Base-by-base conservation (phyloP, 1,140 invertebrate genomes). In the Heliothis virescens region DNA sequence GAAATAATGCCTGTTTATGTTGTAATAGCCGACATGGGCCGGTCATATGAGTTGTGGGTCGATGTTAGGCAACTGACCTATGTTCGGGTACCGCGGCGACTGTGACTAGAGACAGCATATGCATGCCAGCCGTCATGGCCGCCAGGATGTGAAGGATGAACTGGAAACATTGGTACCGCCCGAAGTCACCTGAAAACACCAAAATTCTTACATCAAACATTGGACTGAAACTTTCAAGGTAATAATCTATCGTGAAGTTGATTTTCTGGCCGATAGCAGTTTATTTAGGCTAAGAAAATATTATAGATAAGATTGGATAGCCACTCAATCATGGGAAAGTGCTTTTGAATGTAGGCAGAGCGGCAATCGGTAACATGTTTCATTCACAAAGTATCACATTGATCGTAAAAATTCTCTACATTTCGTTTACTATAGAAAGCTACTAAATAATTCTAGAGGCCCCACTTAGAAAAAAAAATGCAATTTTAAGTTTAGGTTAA, bases 21-120 rank as follows among this genome's bases (percentile, higher is more conserved):
- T 21, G n/a, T 50, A 5, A 16, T 7, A 11, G 12, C 47, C 34
- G 1, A 18, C 18, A 52, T 21, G 9, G n/a, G 34, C 18, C n/a
- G 72, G 16, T 62, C 21, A 55, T 72, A 26, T 59, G 10, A 41
- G 34, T 53, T 41, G 21, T n/a, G 52, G 12, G 18, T 41, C 15
- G 26, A 29, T 29, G 18, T 2, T 50, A 15, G 63, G 26, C 47
- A 55, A 79, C 77, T 57, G 90, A 96, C 96, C 96, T 96, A 90
- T 98, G 96, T 13, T 97, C 96, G 0, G 97, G 97, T 21, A 97
- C 96, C 1, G 97, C 97, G 1, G 97, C 97, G 0, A 98, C 97
- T 0, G 97, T 97, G 2, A 97, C 95, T 41, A 98, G 89, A 0
- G 97, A 96, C 52, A 98, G 86, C 97, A 98, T 98, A 86, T 98